Evolutionary conservation across 1,140 invertebrate species (phyloP), one percentile per base, ranked within the genome.

Genomic region (Penaeus vannamei): DNA sequence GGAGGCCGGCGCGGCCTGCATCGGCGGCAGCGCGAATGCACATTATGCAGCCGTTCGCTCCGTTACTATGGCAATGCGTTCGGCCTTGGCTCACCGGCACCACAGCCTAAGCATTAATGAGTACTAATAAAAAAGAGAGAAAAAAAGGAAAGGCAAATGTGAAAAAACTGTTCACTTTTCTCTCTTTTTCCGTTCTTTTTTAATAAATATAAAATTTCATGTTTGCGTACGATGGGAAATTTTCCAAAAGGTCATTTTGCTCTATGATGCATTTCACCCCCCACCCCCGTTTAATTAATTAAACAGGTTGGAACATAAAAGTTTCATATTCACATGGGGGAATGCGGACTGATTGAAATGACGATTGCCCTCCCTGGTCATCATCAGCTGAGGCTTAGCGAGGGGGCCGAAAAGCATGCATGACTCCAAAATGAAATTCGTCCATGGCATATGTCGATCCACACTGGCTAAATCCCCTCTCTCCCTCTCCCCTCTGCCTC

Each of bases 271-370:
- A 89, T 89, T 89, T 89, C 87, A 89, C 66, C 32, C 66, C 32
- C 66, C 32, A 79, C 86, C 86, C 87, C 81, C 87, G 80, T 84
- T 89, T 89, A 89, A 89, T 89, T 89, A 89, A 89, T 89, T 89
- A 89, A 89, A 89, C 87, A 89, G 87, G 87, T 89, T 89, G 81
- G 87, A 79, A 89, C 82, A 89, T 89, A 89, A 89, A 89, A 89
- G 87, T 89, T 89, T 89, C 87, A 89, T 89, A 89, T 89, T 89
- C 87, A 89, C 87, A 89, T 59, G 82, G 87, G 87, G 87, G 87
- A 89, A 89, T 89, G 87, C 82, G 82, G 87, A 89, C 87, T 89
- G 87, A 89, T 89, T 89, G 87, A 89, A 89, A 89, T 89, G 87
- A 89, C 87, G 87, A 89, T 89, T 89, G 87, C 87, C 87, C 66